phyloP scores from a whole-genome alignment of 1,140 invertebrate genomes.

The Drosophila triauraria region DNA sequence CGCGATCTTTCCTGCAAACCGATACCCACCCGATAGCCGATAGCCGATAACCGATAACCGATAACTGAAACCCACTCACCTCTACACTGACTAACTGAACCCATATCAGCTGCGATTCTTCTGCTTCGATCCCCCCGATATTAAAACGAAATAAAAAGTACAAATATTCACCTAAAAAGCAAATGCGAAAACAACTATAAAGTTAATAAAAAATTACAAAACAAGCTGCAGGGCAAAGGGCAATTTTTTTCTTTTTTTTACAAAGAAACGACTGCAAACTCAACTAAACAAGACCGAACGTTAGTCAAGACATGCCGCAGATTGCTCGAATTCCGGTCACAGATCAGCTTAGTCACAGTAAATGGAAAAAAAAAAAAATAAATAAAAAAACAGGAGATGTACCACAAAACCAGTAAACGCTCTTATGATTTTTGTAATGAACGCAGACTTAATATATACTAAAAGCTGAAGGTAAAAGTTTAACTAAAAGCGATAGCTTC shows the following conservation, averaged over 20 bases:
- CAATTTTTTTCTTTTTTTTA: slow-evolving; percentile 18
- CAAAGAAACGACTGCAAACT: slow-evolving; percentile 65
- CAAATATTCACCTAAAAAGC: slow-evolving; percentile 76
- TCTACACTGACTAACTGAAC: slow-evolving; percentile 21
- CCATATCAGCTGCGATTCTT: slow-evolving; percentile 58
- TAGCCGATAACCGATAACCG: background rate
- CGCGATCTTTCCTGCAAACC: slow-evolving; percentile 5
- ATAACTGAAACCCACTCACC: slow-evolving; percentile 8
- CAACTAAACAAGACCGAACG: slow-evolving; percentile 43
- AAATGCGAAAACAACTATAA: slow-evolving; percentile 40
- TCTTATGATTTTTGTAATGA: slow-evolving; percentile 81
- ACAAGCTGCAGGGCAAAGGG: slow-evolving; percentile 13
- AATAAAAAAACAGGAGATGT: slow-evolving; percentile 23
- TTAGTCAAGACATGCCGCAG: slow-evolving; percentile 13
- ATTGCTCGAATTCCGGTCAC: slow-evolving; percentile 22
- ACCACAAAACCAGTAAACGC: slow-evolving; percentile 64
- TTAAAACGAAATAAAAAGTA: slow-evolving; percentile 81
- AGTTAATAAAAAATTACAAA: slow-evolving; percentile 13
- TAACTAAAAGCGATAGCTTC: slow-evolving; percentile 19
- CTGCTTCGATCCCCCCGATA: slow-evolving; percentile 77
- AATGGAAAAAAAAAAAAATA: slow-evolving; percentile 20
- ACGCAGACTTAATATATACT: slow-evolving; percentile 32
- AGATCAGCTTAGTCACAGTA: slow-evolving; percentile 43
- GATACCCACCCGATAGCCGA: slow-evolving; percentile 8
- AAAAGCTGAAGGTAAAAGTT: slow-evolving; percentile 27